phyloP scores from a whole-genome alignment of 2,797 vertebrate species.

The Galago senegalensis region DNA sequence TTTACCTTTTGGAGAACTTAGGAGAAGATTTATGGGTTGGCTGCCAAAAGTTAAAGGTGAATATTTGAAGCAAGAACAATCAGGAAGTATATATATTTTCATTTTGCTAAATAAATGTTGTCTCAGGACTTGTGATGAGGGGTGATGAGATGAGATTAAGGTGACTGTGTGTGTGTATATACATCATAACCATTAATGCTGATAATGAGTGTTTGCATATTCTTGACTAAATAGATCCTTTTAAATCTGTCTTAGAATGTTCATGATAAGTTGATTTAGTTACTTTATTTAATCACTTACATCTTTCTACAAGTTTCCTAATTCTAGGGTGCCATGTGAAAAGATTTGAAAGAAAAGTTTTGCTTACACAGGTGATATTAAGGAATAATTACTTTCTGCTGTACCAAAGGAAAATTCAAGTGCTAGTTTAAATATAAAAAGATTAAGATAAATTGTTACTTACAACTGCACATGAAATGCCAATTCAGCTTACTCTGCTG shows the following conservation, averaged over 20 bases:
- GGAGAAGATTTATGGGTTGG: neutral
- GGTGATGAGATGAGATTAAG: neutral
- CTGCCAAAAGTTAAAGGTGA: neutral
- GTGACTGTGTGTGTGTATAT: neutral
- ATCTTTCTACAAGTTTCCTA: conserved; percentile 31
- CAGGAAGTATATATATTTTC: neutral
- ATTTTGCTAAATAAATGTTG: neutral
- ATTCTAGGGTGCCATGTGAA: conserved; percentile 26
- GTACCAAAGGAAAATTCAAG: neutral
- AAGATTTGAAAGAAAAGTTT: neutral
- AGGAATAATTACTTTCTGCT: neutral
- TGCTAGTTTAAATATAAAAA: conserved; percentile 44
- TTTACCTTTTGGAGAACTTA: conserved; percentile 6
- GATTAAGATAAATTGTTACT: neutral
- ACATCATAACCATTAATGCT: neutral
- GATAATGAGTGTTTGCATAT: neutral
- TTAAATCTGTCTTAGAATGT: conserved; percentile 22
- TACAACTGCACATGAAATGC: neutral
- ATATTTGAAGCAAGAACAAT: conserved; percentile 36
- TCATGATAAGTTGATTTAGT: conserved; percentile 29
- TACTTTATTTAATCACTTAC: neutral
- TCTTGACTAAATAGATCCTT: conserved; percentile 4
- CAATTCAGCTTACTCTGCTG: neutral
- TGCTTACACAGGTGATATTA: neutral
- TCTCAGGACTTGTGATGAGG: conserved; percentile 41